phyloP scores from a whole-genome alignment of 2,113 vertebrate genomes.

The Rhea pennata region DNA sequence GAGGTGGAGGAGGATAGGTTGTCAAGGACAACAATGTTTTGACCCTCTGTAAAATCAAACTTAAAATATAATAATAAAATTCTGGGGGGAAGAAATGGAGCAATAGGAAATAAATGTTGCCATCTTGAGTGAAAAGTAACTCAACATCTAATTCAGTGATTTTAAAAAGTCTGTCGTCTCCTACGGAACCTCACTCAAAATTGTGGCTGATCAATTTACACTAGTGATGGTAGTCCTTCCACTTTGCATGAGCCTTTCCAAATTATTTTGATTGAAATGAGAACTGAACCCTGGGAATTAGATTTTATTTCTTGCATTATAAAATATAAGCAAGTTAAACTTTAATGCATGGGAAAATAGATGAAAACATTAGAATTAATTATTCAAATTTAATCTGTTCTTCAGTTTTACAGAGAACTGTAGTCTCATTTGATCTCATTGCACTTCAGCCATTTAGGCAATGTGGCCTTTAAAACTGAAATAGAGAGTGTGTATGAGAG shows the following conservation, averaged over 20 bases:
- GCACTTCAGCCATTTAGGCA: constrained; percentile 47
- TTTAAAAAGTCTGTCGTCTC: neutral
- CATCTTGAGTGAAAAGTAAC: neutral
- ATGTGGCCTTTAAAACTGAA: constrained; percentile 54
- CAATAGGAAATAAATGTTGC: constrained; percentile 21
- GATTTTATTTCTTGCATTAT: constrained; percentile 56
- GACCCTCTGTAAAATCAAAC: constrained; percentile 4
- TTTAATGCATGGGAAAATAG: constrained; percentile 71
- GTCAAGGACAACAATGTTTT: neutral
- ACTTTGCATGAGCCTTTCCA: neutral
- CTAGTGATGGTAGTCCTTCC: neutral
- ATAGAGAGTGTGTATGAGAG: neutral
- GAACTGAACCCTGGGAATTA: constrained; percentile 57
- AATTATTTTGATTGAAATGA: constrained; percentile 36
- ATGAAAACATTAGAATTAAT: constrained; percentile 81
- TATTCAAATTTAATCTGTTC: constrained; percentile 78
- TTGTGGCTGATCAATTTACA: neutral
- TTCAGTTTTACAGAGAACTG: constrained; percentile 53
- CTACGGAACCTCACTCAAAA: neutral
- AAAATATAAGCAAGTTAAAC: constrained; percentile 72
- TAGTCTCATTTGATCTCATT: constrained; percentile 46
- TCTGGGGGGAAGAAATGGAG: neutral
- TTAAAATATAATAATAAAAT: neutral
- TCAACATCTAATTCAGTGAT: neutral
- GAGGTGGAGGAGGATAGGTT: neutral